Percentiles rank a stretch among this genome's conserved stretches.
These are phyloP conservation scores for Xerus inauris DNA, from an alignment of 2,113 vertebrate genomes.

Conservation along the genomic window DNA sequence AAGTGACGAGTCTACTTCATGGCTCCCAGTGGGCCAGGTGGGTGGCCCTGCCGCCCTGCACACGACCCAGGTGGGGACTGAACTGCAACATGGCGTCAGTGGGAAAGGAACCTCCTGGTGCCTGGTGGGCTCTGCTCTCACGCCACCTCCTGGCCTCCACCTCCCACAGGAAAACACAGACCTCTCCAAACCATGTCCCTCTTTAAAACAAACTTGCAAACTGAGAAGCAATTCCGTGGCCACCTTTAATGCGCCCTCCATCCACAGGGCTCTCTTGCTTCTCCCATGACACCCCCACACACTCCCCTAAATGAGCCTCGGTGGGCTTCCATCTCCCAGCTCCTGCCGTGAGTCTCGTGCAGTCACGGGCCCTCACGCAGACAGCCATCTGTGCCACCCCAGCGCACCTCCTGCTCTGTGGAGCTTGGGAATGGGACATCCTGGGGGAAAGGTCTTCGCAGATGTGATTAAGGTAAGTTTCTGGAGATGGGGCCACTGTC, in stretches of 20 bases:
- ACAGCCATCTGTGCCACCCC: too few species aligned
- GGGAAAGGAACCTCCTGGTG: neutral
- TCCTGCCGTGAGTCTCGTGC: too few species aligned
- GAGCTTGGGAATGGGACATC: neutral
- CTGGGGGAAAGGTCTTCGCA: neutral
- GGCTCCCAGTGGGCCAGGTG: neutral
- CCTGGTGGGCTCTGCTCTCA: neutral
- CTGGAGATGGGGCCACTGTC: neutral
- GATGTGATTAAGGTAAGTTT: neutral
- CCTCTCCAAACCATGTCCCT: neutral
- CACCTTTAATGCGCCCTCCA: neutral
- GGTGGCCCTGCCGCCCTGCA: accelerated
- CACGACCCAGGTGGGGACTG: accelerated
- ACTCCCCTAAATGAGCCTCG: neutral
- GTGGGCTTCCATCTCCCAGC: too few species aligned
- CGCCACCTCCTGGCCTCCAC: neutral
- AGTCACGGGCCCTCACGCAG: too few species aligned
- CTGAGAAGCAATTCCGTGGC: neutral
- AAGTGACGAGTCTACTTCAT: neutral
- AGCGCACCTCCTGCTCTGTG: neutral
- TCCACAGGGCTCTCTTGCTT: neutral
- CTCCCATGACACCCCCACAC: neutral
- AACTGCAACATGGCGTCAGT: neutral
- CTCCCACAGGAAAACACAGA: neutral
- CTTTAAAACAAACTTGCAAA: neutral